Base-by-base conservation (phyloP, 2,888 invertebrate genomes). In the Papilio protenor region DNA sequence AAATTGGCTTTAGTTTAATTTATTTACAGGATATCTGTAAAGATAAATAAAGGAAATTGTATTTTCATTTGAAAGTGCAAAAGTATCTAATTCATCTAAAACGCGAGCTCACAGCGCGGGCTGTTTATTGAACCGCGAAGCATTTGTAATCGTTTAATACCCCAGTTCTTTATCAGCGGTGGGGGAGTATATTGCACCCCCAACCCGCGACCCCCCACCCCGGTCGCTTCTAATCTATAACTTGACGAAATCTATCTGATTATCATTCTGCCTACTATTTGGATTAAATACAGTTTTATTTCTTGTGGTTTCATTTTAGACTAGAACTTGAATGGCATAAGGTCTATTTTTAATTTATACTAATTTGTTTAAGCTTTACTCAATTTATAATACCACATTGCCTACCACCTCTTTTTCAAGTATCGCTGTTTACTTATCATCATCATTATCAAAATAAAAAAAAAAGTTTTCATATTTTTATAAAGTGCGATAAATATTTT, bases 131-230 rank as follows among this genome's bases (percentile, higher is more conserved):
- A 92, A 94, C 93, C 93, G 93, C 93, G 90, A 93, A 93, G 94
- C 94, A 94, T 94, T 94, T 94, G 94, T 94, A 94, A 94, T 94
- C 94, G 94, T 94, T 94, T 95, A 95, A 95, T 95, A 94, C 95
- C 94, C 90, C 93, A 93, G 92, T 95, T 94, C 94, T 94, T 94
- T 95, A 95, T 95, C 95, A 94, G 92, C 84, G 82, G 85, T 82
- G 87, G 87, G 87, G 91, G 90, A 88, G 89, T 85, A 87, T 86
- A 85, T 27, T 27, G 27, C 27, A 78, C 78, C 82, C 80, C 83
- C 82, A 87, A 85, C 89, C 90, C 90, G 89, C 87, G 83, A 78
- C 78, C 78, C 83, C 80, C 83, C 82, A 87, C 11, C 6, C 11
- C 21, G 21, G 57, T 21, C 57, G 57, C 21, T 84, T 83, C 84